phyloP scores from a whole-genome alignment of 1,140 invertebrate genomes.

The Medauroidea extradentata region DNA sequence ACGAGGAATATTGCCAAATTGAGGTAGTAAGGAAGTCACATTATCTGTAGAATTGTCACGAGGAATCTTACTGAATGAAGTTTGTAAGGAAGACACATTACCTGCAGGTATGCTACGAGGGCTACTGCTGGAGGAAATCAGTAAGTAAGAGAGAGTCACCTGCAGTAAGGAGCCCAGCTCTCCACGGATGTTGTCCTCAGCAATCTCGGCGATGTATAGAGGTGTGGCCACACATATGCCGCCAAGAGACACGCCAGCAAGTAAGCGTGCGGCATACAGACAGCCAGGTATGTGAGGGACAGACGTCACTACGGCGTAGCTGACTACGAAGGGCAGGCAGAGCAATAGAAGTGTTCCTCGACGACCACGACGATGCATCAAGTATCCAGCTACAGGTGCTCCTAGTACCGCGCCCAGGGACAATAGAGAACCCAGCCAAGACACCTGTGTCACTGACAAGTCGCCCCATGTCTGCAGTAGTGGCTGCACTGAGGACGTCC shows the following conservation, averaged over 20 bases:
- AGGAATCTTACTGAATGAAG: no score
- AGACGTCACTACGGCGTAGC: background rate
- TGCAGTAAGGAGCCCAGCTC: slow-evolving; percentile 29
- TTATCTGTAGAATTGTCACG: no score
- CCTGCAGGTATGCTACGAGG: no score
- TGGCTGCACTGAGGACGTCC: background rate
- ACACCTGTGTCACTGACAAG: background rate
- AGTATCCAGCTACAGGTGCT: background rate
- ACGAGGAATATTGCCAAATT: no score
- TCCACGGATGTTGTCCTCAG: background rate
- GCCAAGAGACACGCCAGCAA: background rate
- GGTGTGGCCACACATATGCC: background rate
- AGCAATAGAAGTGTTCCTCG: background rate
- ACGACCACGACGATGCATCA: background rate
- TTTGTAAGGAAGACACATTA: no score
- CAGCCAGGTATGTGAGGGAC: background rate
- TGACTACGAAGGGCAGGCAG: background rate
- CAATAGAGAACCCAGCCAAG: background rate
- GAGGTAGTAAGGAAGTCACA: no score
- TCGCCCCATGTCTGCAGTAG: background rate
- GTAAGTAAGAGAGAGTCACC: no score
- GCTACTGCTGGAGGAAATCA: no score
- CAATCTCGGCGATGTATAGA: background rate
- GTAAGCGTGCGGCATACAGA: background rate
- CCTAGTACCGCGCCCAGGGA: background rate